A percentile compares a stretch with the other conserved stretches of the same genome.
Conservation (phyloP, 2,888 invertebrate genomes). For the Andrena minutula region DNA sequence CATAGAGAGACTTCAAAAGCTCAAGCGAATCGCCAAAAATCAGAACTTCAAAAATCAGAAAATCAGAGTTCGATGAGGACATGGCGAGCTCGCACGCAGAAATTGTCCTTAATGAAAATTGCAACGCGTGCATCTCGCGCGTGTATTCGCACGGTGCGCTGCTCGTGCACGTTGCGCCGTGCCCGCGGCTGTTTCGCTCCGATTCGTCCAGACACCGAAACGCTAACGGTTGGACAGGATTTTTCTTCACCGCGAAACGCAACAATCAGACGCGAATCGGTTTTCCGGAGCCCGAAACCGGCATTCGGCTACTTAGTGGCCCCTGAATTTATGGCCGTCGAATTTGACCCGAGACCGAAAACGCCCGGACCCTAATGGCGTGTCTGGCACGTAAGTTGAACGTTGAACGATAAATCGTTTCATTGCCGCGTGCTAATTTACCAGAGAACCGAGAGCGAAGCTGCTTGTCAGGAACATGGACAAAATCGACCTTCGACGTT, state of each 20-base stretch:
- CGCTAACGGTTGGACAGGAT: slow-evolving; percentile 61
- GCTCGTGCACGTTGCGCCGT: slow-evolving; percentile 5
- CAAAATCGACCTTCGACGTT: slow-evolving; percentile 34
- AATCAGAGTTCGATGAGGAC: not conserved
- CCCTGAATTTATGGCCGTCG: slow-evolving; percentile 37
- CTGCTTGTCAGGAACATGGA: slow-evolving; percentile 30
- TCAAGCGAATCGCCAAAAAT: no score
- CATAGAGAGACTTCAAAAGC: no score
- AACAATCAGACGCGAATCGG: slow-evolving; percentile 33
- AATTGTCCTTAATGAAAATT: not conserved
- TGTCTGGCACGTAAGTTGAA: slow-evolving; percentile 45
- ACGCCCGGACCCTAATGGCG: slow-evolving; percentile 40
- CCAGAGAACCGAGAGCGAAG: slow-evolving; percentile 4
- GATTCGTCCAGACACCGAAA: slow-evolving; percentile 59
- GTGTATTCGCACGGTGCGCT: slow-evolving; percentile 15
- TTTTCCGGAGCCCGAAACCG: not conserved
- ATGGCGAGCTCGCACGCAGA: not conserved
- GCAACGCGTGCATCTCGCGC: slow-evolving; percentile 3
- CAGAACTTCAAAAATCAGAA: no score
- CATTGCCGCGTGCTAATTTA: slow-evolving; percentile 54
- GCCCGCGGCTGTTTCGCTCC: slow-evolving; percentile 60
- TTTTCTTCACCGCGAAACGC: slow-evolving; percentile 22
- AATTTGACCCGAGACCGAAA: slow-evolving; percentile 13
- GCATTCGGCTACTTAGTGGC: slow-evolving; percentile 21
- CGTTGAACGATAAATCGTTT: slow-evolving; percentile 52